Evolutionary conservation across 2,113 vertebrate genomes (phyloP), one percentile per base, ranked within the genome.

Genomic region (Tapirus terrestris): DNA sequence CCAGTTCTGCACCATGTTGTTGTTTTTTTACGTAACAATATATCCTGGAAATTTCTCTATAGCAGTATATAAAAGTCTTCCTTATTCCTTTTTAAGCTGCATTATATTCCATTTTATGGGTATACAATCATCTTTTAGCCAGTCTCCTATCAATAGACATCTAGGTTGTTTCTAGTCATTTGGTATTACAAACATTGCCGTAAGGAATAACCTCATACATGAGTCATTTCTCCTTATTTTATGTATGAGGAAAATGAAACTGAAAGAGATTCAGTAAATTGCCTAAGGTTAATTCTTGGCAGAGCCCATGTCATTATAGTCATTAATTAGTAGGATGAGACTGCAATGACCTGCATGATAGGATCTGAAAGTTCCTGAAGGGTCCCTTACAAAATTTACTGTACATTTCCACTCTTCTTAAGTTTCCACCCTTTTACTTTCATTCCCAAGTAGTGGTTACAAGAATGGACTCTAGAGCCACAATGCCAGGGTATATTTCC

Each of bases 171-270:
- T 97, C 80, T 68, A 94, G 33, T 39, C 12, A 51, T 43, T 31
- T 87, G 31, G 36, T 92, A 18, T 89, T 96, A 81, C 33, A 95
- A 84, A 72, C 18, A 13, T 51, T 79, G 51, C 45, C 72, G 6
- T 27, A 72, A 53, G 65, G 31, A 90, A 72, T 65, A 94, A 92
- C 21, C 31, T 72, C 80, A 27, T 67, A 53, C 18, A 10, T 39
- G 72, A 8, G 18, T 94, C 58, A 89, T 92, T 95, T 82, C 79
- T 89, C 77, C 39, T 94, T 77, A 67, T 65, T 84, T 45, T 79
- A 3, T 65, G 5, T 81, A 9, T 91, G 45, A 91, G 68, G 45
- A 92, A 97, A 86, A 97, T 80, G 82, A 93, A 93, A 97, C 75
- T 80, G 77, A 91, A 91, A 97, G 48, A 92, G 20, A 63, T 82